Evolutionary conservation across 37 sponge, comb jelly and placozoan species (phyloP), one percentile per base, ranked within the genome.

Genomic region (Oscarella lobularis): DNA sequence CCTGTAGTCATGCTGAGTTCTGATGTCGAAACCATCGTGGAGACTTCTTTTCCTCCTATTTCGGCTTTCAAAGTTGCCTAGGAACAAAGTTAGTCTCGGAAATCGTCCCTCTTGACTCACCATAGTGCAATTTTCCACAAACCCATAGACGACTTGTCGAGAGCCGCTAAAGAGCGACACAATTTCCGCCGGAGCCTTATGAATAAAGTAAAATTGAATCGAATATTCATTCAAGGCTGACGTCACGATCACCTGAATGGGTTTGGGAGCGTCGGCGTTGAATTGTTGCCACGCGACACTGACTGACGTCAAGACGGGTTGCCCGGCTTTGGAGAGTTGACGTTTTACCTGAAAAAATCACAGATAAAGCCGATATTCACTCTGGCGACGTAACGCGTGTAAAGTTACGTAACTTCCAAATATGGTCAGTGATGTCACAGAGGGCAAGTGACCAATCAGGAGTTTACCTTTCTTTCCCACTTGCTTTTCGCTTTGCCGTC

Each of bases 91-190:
- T 48, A 9, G 60, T 9, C 60, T 20, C 20, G 20, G 60, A 9
- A 48, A 48, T 48, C 60, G 14, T 14, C 29, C 5, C 29, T 14
- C 5, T 5, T 35, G 31, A 30, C 71, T 27, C 55, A 85, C 86
- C 82, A 79, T 79, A 70, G 76, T 84, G 77, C 96, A 96, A 82
- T 88, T 60, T 9, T 90, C 86, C 3, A 91, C 96, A 80, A 86
- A 96, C 31, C 96, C 96, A 66, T 96, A 96, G 80, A 96, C 87
- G 40, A 93, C 95, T 54, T 90, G 91, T 36, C 90, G 73, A 9
- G 85, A 90, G 1, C 95, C 95, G 85, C 81, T 90, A 79, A 93
- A 93, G 55, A 93, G 68, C 6, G 95, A 84, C n/a, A 87, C 81
- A 20, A 93, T 41, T 77, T 90, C 85, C 39, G 77, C 76, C 2